phyloP scores from a whole-genome alignment of 2,888 invertebrate genomes.

The Sipha maydis region DNA sequence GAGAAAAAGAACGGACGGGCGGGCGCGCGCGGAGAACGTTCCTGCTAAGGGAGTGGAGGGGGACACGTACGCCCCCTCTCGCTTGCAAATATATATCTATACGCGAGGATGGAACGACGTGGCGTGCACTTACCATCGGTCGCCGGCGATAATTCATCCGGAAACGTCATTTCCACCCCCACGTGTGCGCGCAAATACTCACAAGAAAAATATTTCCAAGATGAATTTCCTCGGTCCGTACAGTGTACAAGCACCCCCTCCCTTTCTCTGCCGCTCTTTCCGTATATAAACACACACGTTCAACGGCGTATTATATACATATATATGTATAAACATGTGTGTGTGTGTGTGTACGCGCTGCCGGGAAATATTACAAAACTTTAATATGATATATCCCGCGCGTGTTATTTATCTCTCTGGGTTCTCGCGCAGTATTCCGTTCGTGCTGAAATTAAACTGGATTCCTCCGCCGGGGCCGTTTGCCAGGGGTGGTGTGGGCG shows the following conservation, averaged over 20 bases:
- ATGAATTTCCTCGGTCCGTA: slow-evolving; percentile 53
- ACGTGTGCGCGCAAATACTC: slow-evolving; percentile 1
- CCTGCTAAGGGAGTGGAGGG: too few relatives aligned
- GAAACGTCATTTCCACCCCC: slow-evolving; percentile 55
- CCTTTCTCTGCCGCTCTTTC: background rate
- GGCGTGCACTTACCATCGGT: slow-evolving; percentile 57
- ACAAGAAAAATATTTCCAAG: slow-evolving; percentile 62
- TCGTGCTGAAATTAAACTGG: slow-evolving; percentile 60
- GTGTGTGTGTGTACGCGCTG: slow-evolving; percentile 25
- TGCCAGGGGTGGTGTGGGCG: slow-evolving; percentile 1
- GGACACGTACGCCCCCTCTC: slow-evolving; percentile 22
- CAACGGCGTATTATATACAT: background rate
- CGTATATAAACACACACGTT: slow-evolving; percentile 15
- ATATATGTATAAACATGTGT: background rate
- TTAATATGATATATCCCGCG: slow-evolving; percentile 62
- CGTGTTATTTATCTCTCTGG: slow-evolving; percentile 59
- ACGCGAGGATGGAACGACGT: background rate
- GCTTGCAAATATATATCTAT: background rate
- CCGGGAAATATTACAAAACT: slow-evolving; percentile 61
- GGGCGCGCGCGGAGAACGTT: background rate
- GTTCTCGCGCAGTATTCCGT: slow-evolving; percentile 23
- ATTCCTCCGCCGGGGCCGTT: slow-evolving; percentile 58
- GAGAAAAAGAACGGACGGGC: slow-evolving; percentile 21
- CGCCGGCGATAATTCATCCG: slow-evolving; percentile 61
- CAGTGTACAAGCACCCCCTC: background rate